Evolutionary conservation across 2,888 invertebrate genomes (phyloP).

Genomic region (Andrena camellia): DNA sequence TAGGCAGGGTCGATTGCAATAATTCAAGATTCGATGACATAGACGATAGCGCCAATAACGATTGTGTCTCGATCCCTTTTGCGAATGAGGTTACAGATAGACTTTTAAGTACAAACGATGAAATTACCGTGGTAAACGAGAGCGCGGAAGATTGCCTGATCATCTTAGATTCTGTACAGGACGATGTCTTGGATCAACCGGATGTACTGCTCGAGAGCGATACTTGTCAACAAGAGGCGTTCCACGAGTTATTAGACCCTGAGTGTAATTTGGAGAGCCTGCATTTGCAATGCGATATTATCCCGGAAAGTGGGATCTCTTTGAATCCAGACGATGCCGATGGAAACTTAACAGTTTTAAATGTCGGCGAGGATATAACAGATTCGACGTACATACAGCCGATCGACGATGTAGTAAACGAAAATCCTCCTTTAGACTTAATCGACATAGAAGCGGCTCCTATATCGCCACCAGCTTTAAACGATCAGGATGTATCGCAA

Average conservation of each 20-base stretch:
- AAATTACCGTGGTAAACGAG: conserved; percentile 27
- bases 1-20: conserved; percentile 79
- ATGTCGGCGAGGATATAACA: conserved; percentile 12
- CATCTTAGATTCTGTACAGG: conserved; percentile 6
- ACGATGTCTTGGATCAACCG: not conserved
- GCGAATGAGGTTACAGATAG: not conserved
- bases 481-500: not conserved
- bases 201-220: not conserved
- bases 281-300: conserved; percentile 21
- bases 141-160: conserved; percentile 6
- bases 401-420: not conserved
- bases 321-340: not conserved
- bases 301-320: not conserved
- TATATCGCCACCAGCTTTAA: not conserved
- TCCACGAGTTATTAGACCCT: not conserved
- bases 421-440: conserved; percentile 2
- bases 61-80: conserved; percentile 25
- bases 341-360: not conserved
- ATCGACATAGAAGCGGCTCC: conserved; percentile 8
- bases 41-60: conserved; percentile 6
- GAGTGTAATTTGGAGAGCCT: conserved; percentile 31
- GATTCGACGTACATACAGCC: not conserved
- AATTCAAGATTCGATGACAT: conserved; percentile 36
- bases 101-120: conserved; percentile 44
- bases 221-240: conserved; percentile 1